Evolutionary conservation across 2,113 vertebrate genomes (phyloP), one percentile per base, ranked within the genome.

Genomic region (Desmodus rotundus): DNA sequence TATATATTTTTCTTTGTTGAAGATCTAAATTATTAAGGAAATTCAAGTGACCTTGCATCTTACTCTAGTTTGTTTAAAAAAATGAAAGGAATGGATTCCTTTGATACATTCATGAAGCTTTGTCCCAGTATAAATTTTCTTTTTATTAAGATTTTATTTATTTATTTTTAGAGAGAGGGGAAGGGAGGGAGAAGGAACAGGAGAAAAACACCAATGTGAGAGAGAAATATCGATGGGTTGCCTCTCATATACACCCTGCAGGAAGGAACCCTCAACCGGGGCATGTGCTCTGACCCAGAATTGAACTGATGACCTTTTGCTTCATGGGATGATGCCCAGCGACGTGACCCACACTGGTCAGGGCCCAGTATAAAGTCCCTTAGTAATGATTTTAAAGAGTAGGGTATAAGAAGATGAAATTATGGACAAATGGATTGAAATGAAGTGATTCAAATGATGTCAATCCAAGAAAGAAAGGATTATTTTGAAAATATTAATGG

Each of bases 401-500:
- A 93, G 88, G 11, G 24, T 95, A 72, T 93, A 87, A 83, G 78
- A 94, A 92, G 24, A 74, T 94, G n/a, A 81, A 86, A 78, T 83
- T 92, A 52, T 56, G 31, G 63, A 65, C 82, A 96, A 93, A 61
- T 68, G 19, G 56, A 80, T 92, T 91, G 78, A 96, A 95, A 87
- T 83, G 33, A 58, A 91, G 19, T 74, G 33, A 83, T 87, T 96
- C 33, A 84, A 95, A 93, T 89, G 50, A 86, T 93, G 6, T 68
- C 92, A 41, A 65, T 72, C 16, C 41, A 94, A 65, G 77, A 96
- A 93, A 95, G 72, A 86, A 72, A 56, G 77, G 26, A 28, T 76
- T 89, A 88, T 47, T 96, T 94, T 85, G 52, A 93, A 94, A 97
- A 77, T 96, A 81, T 74, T 80, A 83, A 87, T 45, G 50, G 87